These are phyloP conservation scores for Psococerastis gibbosa DNA, from an alignment of 2,888 invertebrate genomes.

Conservation along the genomic window DNA sequence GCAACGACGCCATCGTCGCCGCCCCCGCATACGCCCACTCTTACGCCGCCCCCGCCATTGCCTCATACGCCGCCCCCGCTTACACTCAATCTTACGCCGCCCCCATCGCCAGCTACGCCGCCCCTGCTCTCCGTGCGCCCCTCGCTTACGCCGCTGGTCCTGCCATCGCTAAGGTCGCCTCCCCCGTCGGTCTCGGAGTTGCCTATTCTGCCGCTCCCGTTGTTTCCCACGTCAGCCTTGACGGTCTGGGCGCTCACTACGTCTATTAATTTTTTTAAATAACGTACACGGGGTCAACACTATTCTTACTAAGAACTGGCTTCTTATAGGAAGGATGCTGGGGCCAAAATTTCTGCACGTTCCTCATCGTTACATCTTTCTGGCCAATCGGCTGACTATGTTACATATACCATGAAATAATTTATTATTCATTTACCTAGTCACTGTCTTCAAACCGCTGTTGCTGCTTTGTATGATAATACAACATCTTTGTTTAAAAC, in stretches of 20 bases:
- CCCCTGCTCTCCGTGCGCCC: constrained; percentile 22
- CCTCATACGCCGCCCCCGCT: constrained; percentile 22
- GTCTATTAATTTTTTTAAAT: too few species aligned
- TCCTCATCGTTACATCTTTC: too few species aligned
- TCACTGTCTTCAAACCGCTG: too few species aligned
- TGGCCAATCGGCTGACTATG: too few species aligned
- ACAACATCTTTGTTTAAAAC: too few species aligned
- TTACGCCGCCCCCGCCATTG: constrained; percentile 27
- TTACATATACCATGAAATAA: too few species aligned
- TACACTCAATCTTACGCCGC: constrained; percentile 21
- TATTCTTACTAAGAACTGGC: constrained; percentile 4
- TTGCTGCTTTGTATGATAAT: too few species aligned
- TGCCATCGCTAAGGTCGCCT: constrained; percentile 22
- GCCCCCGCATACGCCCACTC: constrained; percentile 21
- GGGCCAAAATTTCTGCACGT: too few species aligned
- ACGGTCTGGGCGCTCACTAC: constrained; percentile 3
- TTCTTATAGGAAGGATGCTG: background rate
- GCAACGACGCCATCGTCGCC: constrained; percentile 31
- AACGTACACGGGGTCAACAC: too few species aligned
- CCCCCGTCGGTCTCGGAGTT: constrained; percentile 18
- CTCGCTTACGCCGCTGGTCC: constrained; percentile 22
- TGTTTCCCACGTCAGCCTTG: background rate
- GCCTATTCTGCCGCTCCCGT: constrained; percentile 12
- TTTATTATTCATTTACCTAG: too few species aligned
- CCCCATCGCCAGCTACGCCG: constrained; percentile 17